These are phyloP conservation scores for Tokudaia tokunoshimensis DNA, from an alignment of 2,797 vertebrate genomes.

Conservation along the genomic window DNA sequence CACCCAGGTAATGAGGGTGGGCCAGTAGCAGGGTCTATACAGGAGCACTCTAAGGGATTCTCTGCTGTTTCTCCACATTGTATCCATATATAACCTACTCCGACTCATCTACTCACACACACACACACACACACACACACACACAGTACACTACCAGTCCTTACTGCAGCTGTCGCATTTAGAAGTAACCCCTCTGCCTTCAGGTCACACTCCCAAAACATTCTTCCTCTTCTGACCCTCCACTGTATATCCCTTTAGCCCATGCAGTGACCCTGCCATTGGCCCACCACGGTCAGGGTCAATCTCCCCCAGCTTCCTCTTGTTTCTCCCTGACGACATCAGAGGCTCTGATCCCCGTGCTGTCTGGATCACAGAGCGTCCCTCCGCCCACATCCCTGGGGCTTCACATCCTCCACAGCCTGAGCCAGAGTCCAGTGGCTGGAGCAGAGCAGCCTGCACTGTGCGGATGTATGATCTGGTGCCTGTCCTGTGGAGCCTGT, in stretches of 20 bases:
- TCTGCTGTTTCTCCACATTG: not conserved
- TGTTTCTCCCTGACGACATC: not conserved
- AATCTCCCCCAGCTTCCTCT: not conserved
- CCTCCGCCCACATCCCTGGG: not conserved
- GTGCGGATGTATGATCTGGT: not conserved
- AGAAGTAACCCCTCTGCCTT: not conserved
- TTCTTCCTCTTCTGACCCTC: not conserved
- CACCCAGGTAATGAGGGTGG: not conserved
- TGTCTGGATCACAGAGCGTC: not conserved
- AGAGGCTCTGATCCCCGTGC: not conserved
- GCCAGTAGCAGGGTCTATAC: not conserved
- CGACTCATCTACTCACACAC: not conserved
- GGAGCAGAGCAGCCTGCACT: not conserved
- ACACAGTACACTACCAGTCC: not conserved
- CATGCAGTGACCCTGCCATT: not conserved
- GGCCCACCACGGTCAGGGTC: not conserved
- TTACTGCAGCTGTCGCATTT: not conserved
- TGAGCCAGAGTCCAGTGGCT: not conserved
- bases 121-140: not conserved
- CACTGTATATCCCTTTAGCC: not conserved
- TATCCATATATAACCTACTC: not conserved
- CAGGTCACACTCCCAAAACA: not conserved
- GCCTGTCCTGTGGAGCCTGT: not conserved
- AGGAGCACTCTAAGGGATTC: accelerated
- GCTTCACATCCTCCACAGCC: not conserved